These are phyloP conservation scores for Eueides isabella DNA, from an alignment of 1,140 invertebrate genomes.

Conservation along the genomic window DNA sequence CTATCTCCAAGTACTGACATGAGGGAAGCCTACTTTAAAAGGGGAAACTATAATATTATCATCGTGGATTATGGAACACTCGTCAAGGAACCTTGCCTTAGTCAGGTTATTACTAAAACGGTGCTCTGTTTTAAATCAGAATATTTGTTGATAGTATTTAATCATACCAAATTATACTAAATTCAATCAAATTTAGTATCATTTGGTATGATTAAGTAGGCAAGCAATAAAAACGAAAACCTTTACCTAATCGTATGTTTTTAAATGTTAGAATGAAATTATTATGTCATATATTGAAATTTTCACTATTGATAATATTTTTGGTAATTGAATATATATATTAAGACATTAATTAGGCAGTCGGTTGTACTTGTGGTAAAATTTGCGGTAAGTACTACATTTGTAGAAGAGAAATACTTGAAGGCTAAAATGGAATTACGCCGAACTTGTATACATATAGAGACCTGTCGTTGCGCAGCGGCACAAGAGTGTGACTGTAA, in stretches of 20 bases:
- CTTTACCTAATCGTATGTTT: too few species aligned
- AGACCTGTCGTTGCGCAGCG: too few species aligned
- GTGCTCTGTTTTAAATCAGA: not conserved
- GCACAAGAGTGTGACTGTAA: too few species aligned
- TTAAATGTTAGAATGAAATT: not conserved
- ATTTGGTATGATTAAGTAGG: too few species aligned
- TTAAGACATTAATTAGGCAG: slow-evolving; percentile 26
- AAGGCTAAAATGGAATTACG: not conserved
- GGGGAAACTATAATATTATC: slow-evolving; percentile 92
- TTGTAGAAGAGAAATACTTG: not conserved
- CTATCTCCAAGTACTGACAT: slow-evolving; percentile 91
- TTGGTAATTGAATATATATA: not conserved
- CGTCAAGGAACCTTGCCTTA: slow-evolving; percentile 91
- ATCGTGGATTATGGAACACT: slow-evolving; percentile 92
- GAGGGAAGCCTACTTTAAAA: slow-evolving; percentile 89
- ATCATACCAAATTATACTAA: too few species aligned
- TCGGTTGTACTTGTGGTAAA: slow-evolving; percentile 6
- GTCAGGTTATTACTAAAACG: slow-evolving; percentile 78
- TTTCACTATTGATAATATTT: not conserved
- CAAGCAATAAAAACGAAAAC: too few species aligned
- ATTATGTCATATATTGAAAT: not conserved
- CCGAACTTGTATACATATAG: not conserved
- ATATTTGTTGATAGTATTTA: not conserved
- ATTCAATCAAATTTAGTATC: too few species aligned
- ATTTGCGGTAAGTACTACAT: not conserved